Evolutionary conservation across 2,888 invertebrate species (phyloP).

Genomic region (Torymus aiolomorphi): DNA sequence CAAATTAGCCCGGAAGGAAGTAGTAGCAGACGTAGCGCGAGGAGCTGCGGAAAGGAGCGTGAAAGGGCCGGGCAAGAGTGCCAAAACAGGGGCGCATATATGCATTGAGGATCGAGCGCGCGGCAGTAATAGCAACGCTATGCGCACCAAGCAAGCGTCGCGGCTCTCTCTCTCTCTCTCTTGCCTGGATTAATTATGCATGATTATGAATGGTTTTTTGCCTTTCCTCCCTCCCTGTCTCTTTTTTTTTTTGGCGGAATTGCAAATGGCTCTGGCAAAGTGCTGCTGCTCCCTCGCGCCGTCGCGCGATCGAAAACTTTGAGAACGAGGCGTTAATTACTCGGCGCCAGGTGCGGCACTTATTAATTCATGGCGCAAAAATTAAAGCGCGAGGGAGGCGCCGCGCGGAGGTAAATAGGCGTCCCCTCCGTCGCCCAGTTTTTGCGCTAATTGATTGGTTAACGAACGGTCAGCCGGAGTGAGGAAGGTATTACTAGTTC

Average conservation of each 20-base stretch:
- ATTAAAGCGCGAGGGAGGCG: conserved; percentile 23
- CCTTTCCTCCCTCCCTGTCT: background rate
- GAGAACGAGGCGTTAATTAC: conserved; percentile 53
- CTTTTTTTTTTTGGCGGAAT: conserved; percentile 29
- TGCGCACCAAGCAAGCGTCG: background rate
- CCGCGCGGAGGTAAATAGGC: background rate
- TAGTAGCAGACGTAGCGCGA: background rate
- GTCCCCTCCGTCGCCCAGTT: background rate
- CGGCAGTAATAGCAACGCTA: no score
- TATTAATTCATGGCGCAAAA: conserved; percentile 56
- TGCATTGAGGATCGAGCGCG: conserved; percentile 29
- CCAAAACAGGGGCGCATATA: conserved; percentile 46
- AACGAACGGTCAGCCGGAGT: background rate
- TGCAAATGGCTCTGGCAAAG: conserved; percentile 35
- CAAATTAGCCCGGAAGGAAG: conserved; percentile 47
- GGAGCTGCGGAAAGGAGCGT: conserved; percentile 27
- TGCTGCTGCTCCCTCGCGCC: background rate
- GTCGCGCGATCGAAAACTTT: conserved; percentile 38
- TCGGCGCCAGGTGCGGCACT: conserved; percentile 39
- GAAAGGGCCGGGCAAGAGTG: conserved; percentile 19
- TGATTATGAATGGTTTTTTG: conserved; percentile 35
- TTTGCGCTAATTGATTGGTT: conserved; percentile 35
- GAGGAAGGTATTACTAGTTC: no score
- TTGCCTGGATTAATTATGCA: conserved; percentile 50
- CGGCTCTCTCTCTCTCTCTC: background rate